Base-by-base conservation (phyloP, 2,888 invertebrate species). In the Notocelia uddmanniana region DNA sequence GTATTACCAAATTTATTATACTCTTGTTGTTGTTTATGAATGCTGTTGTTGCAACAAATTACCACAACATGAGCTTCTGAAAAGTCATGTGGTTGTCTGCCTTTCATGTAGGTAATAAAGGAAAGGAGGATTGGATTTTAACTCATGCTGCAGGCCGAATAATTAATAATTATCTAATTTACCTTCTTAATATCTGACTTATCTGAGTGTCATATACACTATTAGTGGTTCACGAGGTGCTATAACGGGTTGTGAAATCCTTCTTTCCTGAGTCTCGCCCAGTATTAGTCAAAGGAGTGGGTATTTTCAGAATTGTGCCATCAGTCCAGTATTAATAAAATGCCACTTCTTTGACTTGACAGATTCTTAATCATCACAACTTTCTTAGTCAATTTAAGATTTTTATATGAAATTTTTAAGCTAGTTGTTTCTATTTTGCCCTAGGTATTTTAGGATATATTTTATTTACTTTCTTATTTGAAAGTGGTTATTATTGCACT, bases 391-490 rank as follows among this genome's bases (percentile, higher is more conserved):
- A 93, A 87, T 89, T 78, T 91, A 93, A 90, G 91, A 86, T 91
- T 92, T 91, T 92, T 91, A 89, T 90, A 89, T 91, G 85, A 89
- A 83, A 82, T 87, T 88, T 87, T 87, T 90, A 91, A 89, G 89
- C 86, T 92, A 92, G 91, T 91, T 90, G 90, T 92, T 92, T 92
- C 89, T 91, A 88, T 83, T 89, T 92, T 91, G 91, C 90, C 90
- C 89, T 92, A 93, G 91, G 86, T 92, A 88, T 88, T 88, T 85
- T 87, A 83, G 72, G 48, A 52, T 64, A 64, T 64, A 64, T 64
- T 72, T 55, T 89, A 86, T 89, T 83, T 75, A 84, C 93, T 92
- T 92, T 93, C 91, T 85, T 90, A 90, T 92, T 90, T 86, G 93
- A 90, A 93, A 92, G 93, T 87, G 80, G 82, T 86, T 89, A 90